These are phyloP conservation scores for Microctonus aethiopoides DNA, from an alignment of 2,888 invertebrate species.

Conservation along the genomic window DNA sequence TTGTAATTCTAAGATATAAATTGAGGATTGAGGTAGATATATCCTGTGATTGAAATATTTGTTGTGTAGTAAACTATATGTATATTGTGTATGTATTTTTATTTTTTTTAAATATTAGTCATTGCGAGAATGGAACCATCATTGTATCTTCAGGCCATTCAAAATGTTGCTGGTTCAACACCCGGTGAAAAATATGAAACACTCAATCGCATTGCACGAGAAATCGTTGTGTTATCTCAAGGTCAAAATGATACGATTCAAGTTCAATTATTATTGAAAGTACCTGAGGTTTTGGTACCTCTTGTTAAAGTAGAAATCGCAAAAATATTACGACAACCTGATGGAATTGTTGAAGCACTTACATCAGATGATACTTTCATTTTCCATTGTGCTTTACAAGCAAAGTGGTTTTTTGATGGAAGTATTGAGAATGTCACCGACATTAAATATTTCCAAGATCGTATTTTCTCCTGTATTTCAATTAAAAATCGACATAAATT, in stretches of 20 bases:
- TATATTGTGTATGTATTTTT: no score
- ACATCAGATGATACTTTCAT: constrained; percentile 54
- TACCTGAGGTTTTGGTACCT: constrained; percentile 48
- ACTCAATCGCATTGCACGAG: constrained; percentile 44
- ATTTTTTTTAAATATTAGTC: not conserved
- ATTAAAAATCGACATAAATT: constrained; percentile 50
- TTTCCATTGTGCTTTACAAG: constrained; percentile 52
- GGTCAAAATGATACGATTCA: constrained; percentile 15
- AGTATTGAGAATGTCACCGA: constrained; percentile 44
- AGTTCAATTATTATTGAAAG: constrained; percentile 7
- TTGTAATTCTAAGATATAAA: no score
- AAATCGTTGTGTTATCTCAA: constrained; percentile 15
- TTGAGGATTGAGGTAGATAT: no score
- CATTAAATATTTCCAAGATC: constrained; percentile 47
- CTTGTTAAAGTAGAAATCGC: constrained; percentile 50
- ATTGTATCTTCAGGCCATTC: constrained; percentile 54
- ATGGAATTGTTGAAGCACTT: constrained; percentile 50
- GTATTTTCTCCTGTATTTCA: constrained; percentile 52
- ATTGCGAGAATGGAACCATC: constrained; percentile 33
- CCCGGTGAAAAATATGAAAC: constrained; percentile 50
- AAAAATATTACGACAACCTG: constrained; percentile 42
- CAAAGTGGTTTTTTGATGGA: constrained; percentile 55
- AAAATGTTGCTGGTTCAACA: constrained; percentile 51
- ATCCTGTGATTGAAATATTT: no score
- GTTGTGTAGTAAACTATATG: no score